Base-by-base conservation (phyloP, 2,888 invertebrate species). In the Lasioglossum pauxillum region DNA sequence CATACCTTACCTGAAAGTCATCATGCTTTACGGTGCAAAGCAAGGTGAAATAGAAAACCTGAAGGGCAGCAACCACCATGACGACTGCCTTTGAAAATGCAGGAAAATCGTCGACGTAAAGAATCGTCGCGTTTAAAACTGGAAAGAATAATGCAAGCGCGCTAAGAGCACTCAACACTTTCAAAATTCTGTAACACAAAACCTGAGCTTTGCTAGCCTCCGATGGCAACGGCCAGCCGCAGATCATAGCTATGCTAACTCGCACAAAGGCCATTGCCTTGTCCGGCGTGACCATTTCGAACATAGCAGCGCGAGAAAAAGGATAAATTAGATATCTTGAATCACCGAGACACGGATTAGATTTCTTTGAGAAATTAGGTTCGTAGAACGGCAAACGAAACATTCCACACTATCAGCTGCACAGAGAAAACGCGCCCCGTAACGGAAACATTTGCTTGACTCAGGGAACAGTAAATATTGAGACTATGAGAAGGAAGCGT, bases 201-300 rank as follows among this genome's bases (percentile, higher is more conserved):
- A 82, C 12, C 31, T 73, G 41, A 44, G 76, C 67, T 60, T 73
- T 84, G 4, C 49, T 75, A 2, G 82, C 80, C 7, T 16, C 19
- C 12, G n/a, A 23, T 16, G 90, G 23, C 5, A 85, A 86, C 31
- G 91, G 91, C 91, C 91, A 91, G 1, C 73, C 77, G 5, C 82
- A 78, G 0, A 75, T 77, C 19, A 90, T 16, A 19, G 44, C n/a
- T 3, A 87, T 79, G 73, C 85, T 88, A 23, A 80, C 14, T 73
- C 86, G 87, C 8, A 83, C 88, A 49, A 90, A 88, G 7, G 14
- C 1, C 10, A 91, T 71, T 0, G 86, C 89, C 8, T 27, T 80
- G 19, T 81, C 84, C 5, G 87, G 78, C 12, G 78, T 74, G 41
- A 75, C 64, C 8, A n/a, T 76, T 31, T 41, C 19, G 23, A 76